Conservation (phyloP, 1,140 invertebrate species). For the Bombus difficillimus region DNA sequence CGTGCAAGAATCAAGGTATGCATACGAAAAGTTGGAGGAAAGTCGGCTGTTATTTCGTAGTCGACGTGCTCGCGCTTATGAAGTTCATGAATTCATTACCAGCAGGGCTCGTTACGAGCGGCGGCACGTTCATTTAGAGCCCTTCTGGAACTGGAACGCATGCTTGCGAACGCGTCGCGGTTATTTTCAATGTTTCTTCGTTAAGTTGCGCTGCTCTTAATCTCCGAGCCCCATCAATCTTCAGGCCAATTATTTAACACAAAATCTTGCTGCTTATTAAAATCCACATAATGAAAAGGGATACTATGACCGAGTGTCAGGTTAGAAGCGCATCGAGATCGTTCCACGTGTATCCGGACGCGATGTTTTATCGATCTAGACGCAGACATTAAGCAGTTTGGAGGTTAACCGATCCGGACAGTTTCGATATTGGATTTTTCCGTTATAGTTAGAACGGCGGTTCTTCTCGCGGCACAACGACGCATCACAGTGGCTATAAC, state of each 20-base stretch:
- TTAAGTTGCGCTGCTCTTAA: slow-evolving; percentile 29
- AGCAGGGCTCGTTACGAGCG: slow-evolving; percentile 49
- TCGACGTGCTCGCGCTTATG: slow-evolving; percentile 38
- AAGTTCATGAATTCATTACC: slow-evolving; percentile 68
- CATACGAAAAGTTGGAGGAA: slow-evolving; percentile 60
- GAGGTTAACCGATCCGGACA: neutral
- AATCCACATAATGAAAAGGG: neutral
- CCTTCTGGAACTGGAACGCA: slow-evolving; percentile 44
- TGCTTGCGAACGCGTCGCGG: slow-evolving; percentile 17
- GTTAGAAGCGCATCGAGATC: no score
- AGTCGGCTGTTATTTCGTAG: slow-evolving; percentile 57
- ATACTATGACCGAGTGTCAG: neutral
- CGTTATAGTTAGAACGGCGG: neutral
- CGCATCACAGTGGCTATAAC: neutral
- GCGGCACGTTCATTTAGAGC: slow-evolving; percentile 52
- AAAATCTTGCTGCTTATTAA: slow-evolving; percentile 10
- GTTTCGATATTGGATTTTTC: neutral
- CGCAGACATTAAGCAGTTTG: neutral
- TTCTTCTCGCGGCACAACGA: neutral
- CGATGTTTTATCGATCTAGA: neutral
- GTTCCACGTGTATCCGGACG: no score
- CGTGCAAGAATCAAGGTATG: slow-evolving; percentile 43
- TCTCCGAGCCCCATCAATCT: slow-evolving; percentile 23
- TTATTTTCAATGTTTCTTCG: slow-evolving; percentile 50
- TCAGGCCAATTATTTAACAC: slow-evolving; percentile 34